Base-by-base conservation (phyloP, 2,113 vertebrate species). In the Fregetta grallaria region DNA sequence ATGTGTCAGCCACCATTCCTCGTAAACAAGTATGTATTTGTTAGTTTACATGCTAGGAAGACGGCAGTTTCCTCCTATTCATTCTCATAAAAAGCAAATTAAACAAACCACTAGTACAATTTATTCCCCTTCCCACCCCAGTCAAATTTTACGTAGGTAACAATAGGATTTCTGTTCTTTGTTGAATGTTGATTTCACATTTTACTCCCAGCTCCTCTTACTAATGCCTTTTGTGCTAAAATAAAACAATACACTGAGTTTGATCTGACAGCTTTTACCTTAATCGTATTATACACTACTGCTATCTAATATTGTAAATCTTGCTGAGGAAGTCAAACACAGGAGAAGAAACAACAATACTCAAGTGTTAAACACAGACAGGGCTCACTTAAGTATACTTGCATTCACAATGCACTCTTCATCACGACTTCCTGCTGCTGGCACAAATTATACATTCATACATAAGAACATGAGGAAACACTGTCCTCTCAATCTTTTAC, bases 31-130 rank as follows among this genome's bases (percentile, higher is more conserved):
- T 5, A n/a, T 11, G 42, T 82, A 49, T 90, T 88, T 90, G 27
- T 81, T 61, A 90, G 49, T 88, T 86, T 36, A 47, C 23, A 59
- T 19, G n/a, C 68, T 77, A 87, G 71, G 29, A 89, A 79, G 50
- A 62, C 36, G 82, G 38, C 44, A 61, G 70, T 85, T 94, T 95
- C 83, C 88, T 84, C 56, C 77, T 61, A 62, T 88, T 80, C 88
- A 88, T 72, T 83, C 66, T 76, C 26, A 83, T 58, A 83, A 79
- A 86, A 82, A 88, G 10, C 10, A 94, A 92, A 91, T 87, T 59
- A 80, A 87, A 96, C 50, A 82, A 93, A 83, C 56, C 62, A 80
- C 81, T 53, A 53, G 66, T 14, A 67, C 13, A 89, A 87, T 7
- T 84, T 77, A 47, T 45, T 75, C 32, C n/a, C 17, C 38, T 40